Evolutionary conservation across 2,888 invertebrate species (phyloP).

Genomic region (Chromoteleia sp.): DNA sequence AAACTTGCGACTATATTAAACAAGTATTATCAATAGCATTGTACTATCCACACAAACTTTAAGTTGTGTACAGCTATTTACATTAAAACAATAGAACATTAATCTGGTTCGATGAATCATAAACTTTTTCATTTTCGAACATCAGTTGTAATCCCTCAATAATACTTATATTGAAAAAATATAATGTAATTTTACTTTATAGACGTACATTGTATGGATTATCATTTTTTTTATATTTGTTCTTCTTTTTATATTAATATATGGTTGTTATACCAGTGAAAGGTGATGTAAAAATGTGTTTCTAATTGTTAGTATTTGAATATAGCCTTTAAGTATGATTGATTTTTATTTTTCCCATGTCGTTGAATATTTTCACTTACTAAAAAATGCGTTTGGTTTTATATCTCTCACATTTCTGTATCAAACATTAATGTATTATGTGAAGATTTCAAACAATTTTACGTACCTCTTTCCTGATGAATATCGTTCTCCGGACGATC

Average conservation of each 20-base stretch:
- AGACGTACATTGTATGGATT: too few species aligned
- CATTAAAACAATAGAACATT: constrained; percentile 6
- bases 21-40: constrained; percentile 7
- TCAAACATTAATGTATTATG: constrained; percentile 8
- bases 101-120: constrained; percentile 12
- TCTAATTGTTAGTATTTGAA: too few species aligned
- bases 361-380: too few species aligned
- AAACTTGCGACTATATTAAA: constrained; percentile 8
- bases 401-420: background rate
- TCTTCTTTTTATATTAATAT: too few species aligned
- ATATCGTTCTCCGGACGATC: constrained; percentile 37
- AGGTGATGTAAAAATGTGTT: too few species aligned
- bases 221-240: too few species aligned
- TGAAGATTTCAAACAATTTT: constrained; percentile 22
- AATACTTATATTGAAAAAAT: background rate
- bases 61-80: background rate
- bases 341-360: too few species aligned
- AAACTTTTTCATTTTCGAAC: constrained; percentile 3
- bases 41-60: constrained; percentile 2
- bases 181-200: background rate
- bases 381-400: too few species aligned
- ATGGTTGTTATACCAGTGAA: too few species aligned
- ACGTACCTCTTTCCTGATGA: constrained; percentile 21
- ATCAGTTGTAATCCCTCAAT: background rate
- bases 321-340: too few species aligned